Evolutionary conservation across 2,797 vertebrate species (phyloP), one percentile per base, ranked within the genome.

Genomic region (Neosilurus hyrtlii): DNA sequence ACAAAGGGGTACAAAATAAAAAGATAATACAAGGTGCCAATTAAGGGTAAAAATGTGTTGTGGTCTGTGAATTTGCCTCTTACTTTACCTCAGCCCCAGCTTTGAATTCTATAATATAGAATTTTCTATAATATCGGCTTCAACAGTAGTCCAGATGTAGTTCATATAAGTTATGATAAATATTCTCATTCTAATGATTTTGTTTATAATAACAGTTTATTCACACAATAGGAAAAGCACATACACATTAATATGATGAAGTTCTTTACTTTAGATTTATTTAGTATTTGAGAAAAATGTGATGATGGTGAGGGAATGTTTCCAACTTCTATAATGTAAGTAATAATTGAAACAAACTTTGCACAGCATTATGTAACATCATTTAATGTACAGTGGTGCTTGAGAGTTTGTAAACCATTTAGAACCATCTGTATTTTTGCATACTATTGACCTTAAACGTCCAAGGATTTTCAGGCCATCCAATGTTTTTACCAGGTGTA

Each of bases 1-100:
- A 30, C 61, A n/a, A n/a, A n/a, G 73, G n/a, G 56, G 73, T 61
- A 30, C 73, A 76, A n/a, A 76, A 76, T 76, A 8, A 76, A 59
- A n/a, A 54, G 72, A n/a, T 61, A 43, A 43, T 35, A 1, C 11
- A 30, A 26, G 52, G 72, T 30, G 52, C 20, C 56, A 18, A 73
- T 56, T 11, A 20, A 26, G 56, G 52, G 52, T n/a, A 35, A 22
- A 74, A 57, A 57, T 57, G 26, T 26, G 35, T 35, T 35, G 72
- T 35, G 52, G 57, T 57, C 56, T 22, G 20, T 1, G 16, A 56
- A 57, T 10, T 0, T 57, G 52, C 52, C 70, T 54, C n/a, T 26
- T 52, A 9, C 54, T 22, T 43, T 66, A 66, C 15, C 18, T 66
- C 2, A 18, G 9, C 15, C 7, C 30, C 4, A 9, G 66, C 20